These are phyloP conservation scores for Zaprionus vittiger DNA, from an alignment of 1,140 invertebrate species.

Conservation along the genomic window DNA sequence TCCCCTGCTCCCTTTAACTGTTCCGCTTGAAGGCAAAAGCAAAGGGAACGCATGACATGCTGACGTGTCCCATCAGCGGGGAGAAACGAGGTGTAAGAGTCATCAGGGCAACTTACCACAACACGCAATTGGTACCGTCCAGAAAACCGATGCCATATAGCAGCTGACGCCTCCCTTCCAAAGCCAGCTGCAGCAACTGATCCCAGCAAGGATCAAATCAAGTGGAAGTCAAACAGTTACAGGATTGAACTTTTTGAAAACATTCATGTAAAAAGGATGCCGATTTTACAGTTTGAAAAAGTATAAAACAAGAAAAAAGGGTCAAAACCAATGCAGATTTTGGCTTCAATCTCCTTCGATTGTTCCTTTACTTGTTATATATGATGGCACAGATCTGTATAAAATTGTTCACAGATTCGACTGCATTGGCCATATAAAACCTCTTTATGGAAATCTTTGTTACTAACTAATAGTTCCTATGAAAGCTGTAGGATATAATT, in stretches of 20 bases:
- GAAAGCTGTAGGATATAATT: too few species aligned
- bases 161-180: slow-evolving; percentile 4
- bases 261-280: neutral
- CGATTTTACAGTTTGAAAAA: neutral
- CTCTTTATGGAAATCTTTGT: too few species aligned
- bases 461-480: too few species aligned
- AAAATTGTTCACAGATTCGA: too few species aligned
- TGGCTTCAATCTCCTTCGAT: too few species aligned
- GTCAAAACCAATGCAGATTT: too few species aligned
- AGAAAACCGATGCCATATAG: slow-evolving; percentile 17
- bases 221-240: neutral
- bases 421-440: too few species aligned
- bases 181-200: neutral
- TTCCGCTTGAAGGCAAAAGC: slow-evolving; percentile 34
- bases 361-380: too few species aligned
- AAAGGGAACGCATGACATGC: neutral
- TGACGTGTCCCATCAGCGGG: slow-evolving; percentile 1
- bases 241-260: neutral
- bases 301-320: neutral
- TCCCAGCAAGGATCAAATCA: neutral
- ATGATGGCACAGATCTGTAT: too few species aligned
- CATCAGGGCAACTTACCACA: slow-evolving; percentile 26
- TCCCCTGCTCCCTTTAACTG: neutral
- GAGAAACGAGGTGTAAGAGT: too few species aligned
- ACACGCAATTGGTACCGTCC: slow-evolving; percentile 20